phyloP scores from a whole-genome alignment of 2,888 invertebrate species.

The Gibbula magus region DNA sequence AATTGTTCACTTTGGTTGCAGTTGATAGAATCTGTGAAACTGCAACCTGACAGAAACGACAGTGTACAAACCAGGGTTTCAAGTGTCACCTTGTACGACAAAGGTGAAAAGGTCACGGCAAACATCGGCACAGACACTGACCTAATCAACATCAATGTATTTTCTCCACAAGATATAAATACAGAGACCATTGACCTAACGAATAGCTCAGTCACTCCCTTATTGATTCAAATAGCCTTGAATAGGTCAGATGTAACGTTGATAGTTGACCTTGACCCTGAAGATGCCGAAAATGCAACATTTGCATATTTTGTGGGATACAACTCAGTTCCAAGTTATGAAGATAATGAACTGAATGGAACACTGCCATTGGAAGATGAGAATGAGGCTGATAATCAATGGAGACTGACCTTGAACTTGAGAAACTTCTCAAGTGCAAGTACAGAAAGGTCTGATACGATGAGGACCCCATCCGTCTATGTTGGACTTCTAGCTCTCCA shows the following conservation, averaged over 20 bases:
- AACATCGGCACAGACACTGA: not conserved
- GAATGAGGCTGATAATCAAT: not conserved
- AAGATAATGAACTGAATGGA: slow-evolving; percentile 25
- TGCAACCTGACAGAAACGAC: slow-evolving; percentile 29
- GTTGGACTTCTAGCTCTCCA: not conserved
- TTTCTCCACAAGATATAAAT: not conserved
- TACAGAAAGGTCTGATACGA: not conserved
- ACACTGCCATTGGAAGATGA: not conserved
- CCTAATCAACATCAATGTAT: slow-evolving; percentile 23
- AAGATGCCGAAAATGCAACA: not conserved
- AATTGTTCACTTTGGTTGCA: not conserved
- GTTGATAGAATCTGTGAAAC: slow-evolving; percentile 34
- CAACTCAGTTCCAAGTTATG: slow-evolving; percentile 9
- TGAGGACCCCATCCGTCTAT: not conserved
- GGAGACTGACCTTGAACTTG: slow-evolving; percentile 4
- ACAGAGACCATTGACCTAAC: slow-evolving; percentile 21
- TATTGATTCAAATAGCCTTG: slow-evolving; percentile 27
- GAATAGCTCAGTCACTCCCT: slow-evolving; percentile 22
- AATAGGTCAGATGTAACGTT: slow-evolving; percentile 29
- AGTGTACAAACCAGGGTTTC: slow-evolving; percentile 22
- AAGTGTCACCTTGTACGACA: slow-evolving; percentile 20
- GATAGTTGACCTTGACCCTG: slow-evolving; percentile 23
- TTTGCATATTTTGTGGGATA: slow-evolving; percentile 33
- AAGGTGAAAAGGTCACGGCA: slow-evolving; percentile 17
- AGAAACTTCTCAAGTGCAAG: not conserved